Conservation (phyloP, 1,140 invertebrate species). For the Pomacea maculata region DNA sequence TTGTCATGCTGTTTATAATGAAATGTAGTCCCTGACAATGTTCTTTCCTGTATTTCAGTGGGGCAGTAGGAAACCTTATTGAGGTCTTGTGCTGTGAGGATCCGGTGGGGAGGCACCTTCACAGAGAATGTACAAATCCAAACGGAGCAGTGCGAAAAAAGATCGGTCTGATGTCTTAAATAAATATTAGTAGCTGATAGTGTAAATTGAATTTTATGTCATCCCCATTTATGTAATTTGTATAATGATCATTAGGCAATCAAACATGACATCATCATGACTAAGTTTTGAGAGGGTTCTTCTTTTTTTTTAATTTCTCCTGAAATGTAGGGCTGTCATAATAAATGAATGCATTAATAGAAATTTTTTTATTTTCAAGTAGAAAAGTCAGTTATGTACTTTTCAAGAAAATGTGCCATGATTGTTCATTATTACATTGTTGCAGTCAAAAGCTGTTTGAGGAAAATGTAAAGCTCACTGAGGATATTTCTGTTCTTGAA, state of each 20-base stretch:
- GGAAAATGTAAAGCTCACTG: conserved; percentile 39
- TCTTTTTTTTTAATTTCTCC: background rate
- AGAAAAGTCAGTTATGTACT: background rate
- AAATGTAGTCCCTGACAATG: background rate
- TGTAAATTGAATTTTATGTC: background rate
- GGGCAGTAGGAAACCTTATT: background rate
- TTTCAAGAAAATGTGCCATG: background rate
- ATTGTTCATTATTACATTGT: background rate
- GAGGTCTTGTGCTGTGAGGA: conserved; percentile 4
- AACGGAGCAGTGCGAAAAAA: background rate
- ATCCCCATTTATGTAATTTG: background rate
- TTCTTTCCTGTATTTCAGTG: background rate
- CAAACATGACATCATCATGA: background rate
- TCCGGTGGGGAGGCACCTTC: conserved; percentile 2
- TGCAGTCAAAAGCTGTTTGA: conserved; percentile 8
- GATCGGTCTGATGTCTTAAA: background rate
- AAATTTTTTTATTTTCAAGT: background rate
- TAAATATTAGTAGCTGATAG: background rate
- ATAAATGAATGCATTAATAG: background rate
- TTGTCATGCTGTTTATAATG: background rate
- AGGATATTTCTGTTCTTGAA: conserved; percentile 43
- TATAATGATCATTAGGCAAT: background rate
- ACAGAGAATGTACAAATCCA: conserved; percentile 15
- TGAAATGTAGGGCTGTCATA: background rate
- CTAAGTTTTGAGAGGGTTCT: background rate